Evolutionary conservation across 2,113 vertebrate species (phyloP), one percentile per base, ranked within the genome.

Genomic region (Bos javanicus): DNA sequence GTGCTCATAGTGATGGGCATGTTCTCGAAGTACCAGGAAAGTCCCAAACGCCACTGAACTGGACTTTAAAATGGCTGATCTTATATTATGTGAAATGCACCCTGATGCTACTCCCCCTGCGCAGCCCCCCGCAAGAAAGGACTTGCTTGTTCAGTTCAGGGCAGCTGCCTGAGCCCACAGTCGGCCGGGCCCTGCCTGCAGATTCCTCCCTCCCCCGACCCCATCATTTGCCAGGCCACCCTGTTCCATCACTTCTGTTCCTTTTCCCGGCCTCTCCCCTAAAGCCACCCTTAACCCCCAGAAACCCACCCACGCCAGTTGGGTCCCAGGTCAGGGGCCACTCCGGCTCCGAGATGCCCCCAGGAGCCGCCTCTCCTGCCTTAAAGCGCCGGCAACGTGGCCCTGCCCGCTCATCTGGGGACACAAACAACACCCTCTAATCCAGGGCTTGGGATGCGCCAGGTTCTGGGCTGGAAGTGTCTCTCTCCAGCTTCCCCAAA

Each of bases 371-470:
- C 3, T 19, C 23, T 10, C 36, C 17, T 9, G 89, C 39, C 0
- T 3, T 16, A 13, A 39, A 16, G 13, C 0, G 1, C 10, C 17
- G 1, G 1, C 78, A 13, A 59, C 15, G 0, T 6, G 33, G 11
- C 62, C 56, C 87, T 2, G 16, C 33, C 85, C 1, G 15, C 6
- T 19, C 13, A 23, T 39, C 64, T 25, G 14, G 39, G 33, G 50
- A 33, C 1, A 43, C 10, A 17, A 3, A n/a, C 0, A 7, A 6
- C 26, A 10, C 33, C 56, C 88, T 33, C 28, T 2, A 15, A 46
- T 9, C 28, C 82, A 54, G 81, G 5, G n/a, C 50, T 6, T 30
- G 1, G 0, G 5, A 5, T 0, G 1, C 1, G 0, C 33, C 56
- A 14, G 26, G 13, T 33, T 48, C 48, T 43, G 36, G 74, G 57